These are phyloP conservation scores for Galeopterus variegatus DNA, from an alignment of 2,113 vertebrate species.

Conservation along the genomic window DNA sequence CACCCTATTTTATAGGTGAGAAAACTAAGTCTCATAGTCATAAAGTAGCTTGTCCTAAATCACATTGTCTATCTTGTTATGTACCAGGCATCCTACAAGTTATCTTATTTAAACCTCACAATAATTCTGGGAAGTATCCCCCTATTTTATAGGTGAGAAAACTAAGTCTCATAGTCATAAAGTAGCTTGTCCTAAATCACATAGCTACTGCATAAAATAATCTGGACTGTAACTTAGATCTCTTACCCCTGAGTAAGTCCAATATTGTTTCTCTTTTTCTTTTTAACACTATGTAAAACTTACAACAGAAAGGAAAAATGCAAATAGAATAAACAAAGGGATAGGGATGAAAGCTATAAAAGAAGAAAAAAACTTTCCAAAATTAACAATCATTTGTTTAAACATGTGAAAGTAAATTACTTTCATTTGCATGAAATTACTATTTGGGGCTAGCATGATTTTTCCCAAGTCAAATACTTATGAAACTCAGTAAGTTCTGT, in stretches of 20 bases:
- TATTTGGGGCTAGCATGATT: slow-evolving; percentile 2
- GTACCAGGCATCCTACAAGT: neutral
- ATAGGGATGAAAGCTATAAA: slow-evolving; percentile 33
- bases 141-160: neutral
- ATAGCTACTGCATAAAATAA: neutral
- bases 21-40: neutral
- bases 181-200: neutral
- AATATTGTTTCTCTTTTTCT: neutral
- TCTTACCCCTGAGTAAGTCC: neutral
- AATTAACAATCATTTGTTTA: slow-evolving; percentile 58
- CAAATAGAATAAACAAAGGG: slow-evolving; percentile 42
- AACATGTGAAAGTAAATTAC: slow-evolving; percentile 45
- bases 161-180: neutral
- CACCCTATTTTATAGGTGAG: neutral
- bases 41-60: neutral
- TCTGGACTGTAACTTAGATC: neutral
- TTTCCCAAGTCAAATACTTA: slow-evolving; percentile 68
- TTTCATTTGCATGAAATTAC: slow-evolving; percentile 72
- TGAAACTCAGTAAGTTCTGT: slow-evolving; percentile 58
- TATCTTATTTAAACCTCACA: neutral
- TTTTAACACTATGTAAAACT: neutral
- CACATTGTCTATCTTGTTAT: neutral
- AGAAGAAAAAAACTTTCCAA: slow-evolving; percentile 15
- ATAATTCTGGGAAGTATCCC: neutral
- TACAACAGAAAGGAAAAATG: slow-evolving; percentile 19